These are phyloP conservation scores for Clostera curtula DNA, from an alignment of 2,888 invertebrate species.

Conservation along the genomic window DNA sequence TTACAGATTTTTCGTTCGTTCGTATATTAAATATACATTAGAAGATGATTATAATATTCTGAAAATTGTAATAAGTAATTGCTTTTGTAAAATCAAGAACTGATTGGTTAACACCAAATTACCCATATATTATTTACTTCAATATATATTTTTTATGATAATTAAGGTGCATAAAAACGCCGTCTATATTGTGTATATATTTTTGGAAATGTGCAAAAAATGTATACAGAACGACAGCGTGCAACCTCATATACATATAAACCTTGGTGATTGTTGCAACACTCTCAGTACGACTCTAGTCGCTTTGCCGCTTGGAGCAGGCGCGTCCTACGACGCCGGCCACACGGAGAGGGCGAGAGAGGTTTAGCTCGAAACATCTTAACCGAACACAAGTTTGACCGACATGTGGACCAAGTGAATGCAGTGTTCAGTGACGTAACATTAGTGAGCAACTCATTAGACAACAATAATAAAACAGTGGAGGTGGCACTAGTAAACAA, in stretches of 20 bases:
- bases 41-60: too few relatives aligned
- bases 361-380: slow-evolving; percentile 43
- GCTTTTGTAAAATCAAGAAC: too few relatives aligned
- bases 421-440: slow-evolving; percentile 68
- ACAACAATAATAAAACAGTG: slow-evolving; percentile 36
- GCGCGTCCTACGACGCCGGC: slow-evolving; percentile 62
- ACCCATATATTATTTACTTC: too few relatives aligned
- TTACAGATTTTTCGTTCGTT: too few relatives aligned
- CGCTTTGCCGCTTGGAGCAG: slow-evolving; percentile 74
- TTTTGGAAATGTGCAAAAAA: slow-evolving; percentile 27
- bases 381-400: slow-evolving; percentile 37
- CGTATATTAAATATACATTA: too few relatives aligned
- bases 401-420: slow-evolving; percentile 70
- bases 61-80: too few relatives aligned
- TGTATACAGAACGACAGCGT: slow-evolving; percentile 38
- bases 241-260: slow-evolving; percentile 71
- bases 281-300: slow-evolving; percentile 75
- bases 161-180: too few relatives aligned
- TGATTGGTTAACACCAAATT: too few relatives aligned
- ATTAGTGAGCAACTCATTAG: slow-evolving; percentile 45
- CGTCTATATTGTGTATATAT: too few relatives aligned
- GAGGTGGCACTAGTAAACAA: slow-evolving; percentile 45
- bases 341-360: slow-evolving; percentile 75
- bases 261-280: slow-evolving; percentile 67
- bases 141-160: too few relatives aligned